These are phyloP conservation scores for Chrysina gloriosa DNA, from an alignment of 2,888 invertebrate genomes.

Conservation along the genomic window DNA sequence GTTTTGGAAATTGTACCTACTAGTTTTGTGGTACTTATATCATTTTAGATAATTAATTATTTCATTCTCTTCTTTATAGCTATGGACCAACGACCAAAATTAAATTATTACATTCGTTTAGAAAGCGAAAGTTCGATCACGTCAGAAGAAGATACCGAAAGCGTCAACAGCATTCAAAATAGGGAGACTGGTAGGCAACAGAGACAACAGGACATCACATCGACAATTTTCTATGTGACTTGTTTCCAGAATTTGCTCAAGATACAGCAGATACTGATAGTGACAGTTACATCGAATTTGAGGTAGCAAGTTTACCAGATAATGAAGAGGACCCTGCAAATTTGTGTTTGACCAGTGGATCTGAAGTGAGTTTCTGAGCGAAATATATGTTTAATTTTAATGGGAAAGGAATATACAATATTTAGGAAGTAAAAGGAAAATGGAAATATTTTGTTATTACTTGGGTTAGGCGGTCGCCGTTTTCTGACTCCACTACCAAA, in stretches of 20 bases:
- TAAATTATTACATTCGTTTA: constrained; percentile 56
- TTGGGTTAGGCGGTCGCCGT: too few relatives aligned
- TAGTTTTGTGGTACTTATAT: too few relatives aligned
- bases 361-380: constrained; percentile 66
- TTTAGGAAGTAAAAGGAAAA: too few relatives aligned
- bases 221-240: constrained; percentile 50
- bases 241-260: constrained; percentile 61
- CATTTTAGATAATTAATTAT: too few relatives aligned
- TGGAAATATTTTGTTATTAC: too few relatives aligned
- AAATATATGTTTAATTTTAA: too few relatives aligned
- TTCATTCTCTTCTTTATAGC: too few relatives aligned
- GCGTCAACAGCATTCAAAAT: constrained; percentile 73
- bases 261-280: constrained; percentile 63
- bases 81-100: background rate
- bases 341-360: constrained; percentile 67
- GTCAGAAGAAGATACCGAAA: constrained; percentile 67
- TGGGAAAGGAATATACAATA: too few relatives aligned
- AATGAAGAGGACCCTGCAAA: constrained; percentile 46
- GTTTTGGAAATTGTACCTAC: too few relatives aligned
- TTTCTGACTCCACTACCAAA: too few relatives aligned
- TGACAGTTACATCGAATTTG: constrained; percentile 51
- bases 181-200: constrained; percentile 73
- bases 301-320: constrained; percentile 64
- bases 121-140: constrained; percentile 64
- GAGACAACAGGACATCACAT: constrained; percentile 5